Conservation (phyloP, 2,113 vertebrate genomes). For the Larimichthys crocea region DNA sequence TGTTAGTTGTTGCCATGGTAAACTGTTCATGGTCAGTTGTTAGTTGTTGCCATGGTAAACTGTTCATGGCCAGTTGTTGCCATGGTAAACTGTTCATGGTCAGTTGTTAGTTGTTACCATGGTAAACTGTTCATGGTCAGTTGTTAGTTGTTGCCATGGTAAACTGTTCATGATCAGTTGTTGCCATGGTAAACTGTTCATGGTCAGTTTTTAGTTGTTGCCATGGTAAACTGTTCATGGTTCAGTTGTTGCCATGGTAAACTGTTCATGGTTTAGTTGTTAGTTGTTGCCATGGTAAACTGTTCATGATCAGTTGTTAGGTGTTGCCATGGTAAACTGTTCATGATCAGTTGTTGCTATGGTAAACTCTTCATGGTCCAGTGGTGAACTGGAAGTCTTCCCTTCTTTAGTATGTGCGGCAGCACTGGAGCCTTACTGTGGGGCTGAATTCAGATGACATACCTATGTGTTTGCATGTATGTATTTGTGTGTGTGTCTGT, state of each 20-base stretch:
- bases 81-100: too few species aligned
- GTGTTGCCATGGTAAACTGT: constrained; percentile 14
- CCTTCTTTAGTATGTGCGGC: constrained; percentile 67
- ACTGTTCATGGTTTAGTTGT: neutral
- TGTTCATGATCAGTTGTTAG: neutral
- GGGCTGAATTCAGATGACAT: constrained; percentile 75
- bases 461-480: constrained; percentile 55
- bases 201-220: neutral
- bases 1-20: constrained; percentile 20
- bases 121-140: too few species aligned
- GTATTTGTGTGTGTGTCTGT: constrained; percentile 15
- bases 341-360: constrained; percentile 38
- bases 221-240: neutral
- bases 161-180: constrained; percentile 20
- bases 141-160: constrained; percentile 48
- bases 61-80: too few species aligned
- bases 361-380: constrained; percentile 34
- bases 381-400: constrained; percentile 12
- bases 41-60: neutral
- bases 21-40: constrained; percentile 21
- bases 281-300: constrained; percentile 7
- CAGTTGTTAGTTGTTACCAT: too few species aligned
- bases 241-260: neutral
- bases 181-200: neutral
- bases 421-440: constrained; percentile 28